Base-by-base conservation (phyloP, 2,797 vertebrate genomes). In the Enoplosus armatus region DNA sequence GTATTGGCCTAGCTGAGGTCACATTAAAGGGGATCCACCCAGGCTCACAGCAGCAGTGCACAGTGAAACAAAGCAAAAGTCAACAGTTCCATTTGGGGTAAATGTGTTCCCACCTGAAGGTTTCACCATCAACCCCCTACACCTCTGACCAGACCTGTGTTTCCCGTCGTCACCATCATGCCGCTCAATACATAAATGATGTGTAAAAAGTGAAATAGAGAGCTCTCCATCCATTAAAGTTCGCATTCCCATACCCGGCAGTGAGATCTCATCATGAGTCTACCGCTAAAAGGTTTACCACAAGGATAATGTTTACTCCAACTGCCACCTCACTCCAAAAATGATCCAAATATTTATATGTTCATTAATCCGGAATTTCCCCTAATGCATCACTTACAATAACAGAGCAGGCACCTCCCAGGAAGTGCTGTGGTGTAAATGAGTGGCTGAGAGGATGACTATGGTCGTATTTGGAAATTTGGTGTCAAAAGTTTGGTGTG, bases 291-390 rank as follows among this genome's bases (percentile, higher is more conserved):
- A 94, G 92, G 86, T 90, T 91, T 72, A 83, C 77, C 66, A 75
- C 54, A 80, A 83, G 73, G 78, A 79, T 82, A 67, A 84, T 86
- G 87, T 94, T 94, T 92, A 91, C 84, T 79, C 77, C 76, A 87
- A 63, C 84, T 75, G 78, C 89, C 93, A 93, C 90, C 87, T 92
- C 85, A 75, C 84, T 87, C 82, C 75, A 89, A 83, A 93, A 89
- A 89, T 91, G 37, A 93, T 83, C 84, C 64, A 91, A 90, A 92
- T 94, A 87, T 94, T 95, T 95, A 95, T 66, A 86, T 53, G 63
- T 89, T 84, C 89, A 90, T 93, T 93, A 93, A 93, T 94, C 93
- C 89, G 43, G 84, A 91, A 88, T 94, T 92, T 93, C 89, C 92
- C 80, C 90, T 92, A 94, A 94, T 94, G 92, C 89, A 94, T 90